Evolutionary conservation across 1,140 invertebrate species (phyloP).

Genomic region (Rhyacophila brunnea): DNA sequence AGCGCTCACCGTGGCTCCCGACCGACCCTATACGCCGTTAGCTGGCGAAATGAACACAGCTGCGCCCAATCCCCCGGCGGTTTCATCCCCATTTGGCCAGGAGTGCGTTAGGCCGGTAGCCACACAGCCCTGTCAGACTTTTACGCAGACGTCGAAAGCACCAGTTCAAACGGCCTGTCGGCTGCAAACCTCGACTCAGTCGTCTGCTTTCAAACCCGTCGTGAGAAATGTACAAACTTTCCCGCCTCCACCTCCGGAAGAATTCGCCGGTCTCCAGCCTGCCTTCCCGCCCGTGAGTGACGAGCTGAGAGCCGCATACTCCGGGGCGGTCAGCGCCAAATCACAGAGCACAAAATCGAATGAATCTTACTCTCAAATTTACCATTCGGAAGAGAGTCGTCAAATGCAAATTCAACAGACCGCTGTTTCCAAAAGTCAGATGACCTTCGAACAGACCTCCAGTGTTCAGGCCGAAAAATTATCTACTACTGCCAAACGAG

Average conservation of each 20-base stretch:
- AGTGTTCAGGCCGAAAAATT: conserved; percentile 40
- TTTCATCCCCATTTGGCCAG: conserved; percentile 11
- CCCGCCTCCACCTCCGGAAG: conserved; percentile 42
- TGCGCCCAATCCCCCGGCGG: neutral
- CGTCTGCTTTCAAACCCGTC: conserved; percentile 51
- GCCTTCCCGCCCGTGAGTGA: conserved; percentile 46
- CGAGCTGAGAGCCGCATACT: conserved; percentile 42
- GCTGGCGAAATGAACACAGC: conserved; percentile 34
- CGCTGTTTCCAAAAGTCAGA: conserved; percentile 23
- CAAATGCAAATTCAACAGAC: conserved; percentile 9
- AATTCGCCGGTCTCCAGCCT: conserved; percentile 38
- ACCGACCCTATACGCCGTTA: conserved; percentile 57
- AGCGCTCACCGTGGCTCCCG: conserved; percentile 71
- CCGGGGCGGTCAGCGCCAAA: conserved; percentile 13
- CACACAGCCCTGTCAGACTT: conserved; percentile 27
- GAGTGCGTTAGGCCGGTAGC: conserved; percentile 32
- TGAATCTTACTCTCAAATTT: conserved; percentile 4
- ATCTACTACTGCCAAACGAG: conserved; percentile 39
- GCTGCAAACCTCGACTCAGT: conserved; percentile 44
- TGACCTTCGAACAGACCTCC: no score
- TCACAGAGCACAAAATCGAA: conserved; percentile 4
- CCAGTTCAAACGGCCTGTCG: conserved; percentile 44
- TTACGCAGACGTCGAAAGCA: conserved; percentile 39
- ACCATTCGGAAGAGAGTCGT: conserved; percentile 17
- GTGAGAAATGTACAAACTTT: conserved; percentile 42